Percentiles rank a stretch among this genome's conserved stretches.
Conservation (phyloP, 35 echinoderm and acorn worm genomes). For the Eucidaris tribuloides region DNA sequence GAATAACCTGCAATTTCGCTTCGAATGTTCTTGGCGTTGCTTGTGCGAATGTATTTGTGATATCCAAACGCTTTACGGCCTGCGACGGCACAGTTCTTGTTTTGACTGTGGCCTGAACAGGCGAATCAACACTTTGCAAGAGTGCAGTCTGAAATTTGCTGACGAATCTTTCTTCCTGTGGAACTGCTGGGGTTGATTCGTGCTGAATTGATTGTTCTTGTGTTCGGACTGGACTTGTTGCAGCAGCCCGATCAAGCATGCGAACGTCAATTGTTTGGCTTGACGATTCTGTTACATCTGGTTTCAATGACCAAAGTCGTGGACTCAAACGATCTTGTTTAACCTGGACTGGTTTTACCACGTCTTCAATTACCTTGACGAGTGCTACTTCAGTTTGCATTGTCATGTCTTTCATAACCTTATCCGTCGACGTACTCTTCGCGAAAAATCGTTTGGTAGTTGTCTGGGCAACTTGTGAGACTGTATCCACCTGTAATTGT, state of each 20-base stretch:
- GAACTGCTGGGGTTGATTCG: not conserved
- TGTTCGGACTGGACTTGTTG: not conserved
- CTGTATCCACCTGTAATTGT: not conserved
- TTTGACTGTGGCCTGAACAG: not conserved
- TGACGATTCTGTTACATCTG: not conserved
- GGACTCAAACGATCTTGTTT: not conserved
- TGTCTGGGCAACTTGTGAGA: not conserved
- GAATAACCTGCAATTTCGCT: constrained; percentile 4
- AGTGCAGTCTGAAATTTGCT: constrained; percentile 23
- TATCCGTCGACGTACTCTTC: not conserved
- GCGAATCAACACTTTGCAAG: not conserved
- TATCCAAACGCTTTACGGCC: not conserved
- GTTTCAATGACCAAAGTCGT: not conserved
- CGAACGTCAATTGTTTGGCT: not conserved
- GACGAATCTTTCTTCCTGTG: not conserved
- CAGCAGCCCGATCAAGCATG: not conserved
- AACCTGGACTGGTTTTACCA: constrained; percentile 6
- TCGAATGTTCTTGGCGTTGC: constrained; percentile 15
- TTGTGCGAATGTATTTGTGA: not conserved
- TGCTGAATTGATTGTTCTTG: not conserved
- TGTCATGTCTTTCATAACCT: not conserved
- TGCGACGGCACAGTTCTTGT: not conserved
- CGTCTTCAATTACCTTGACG: not conserved
- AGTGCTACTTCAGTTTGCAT: constrained; percentile 2
- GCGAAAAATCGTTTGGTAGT: not conserved